phyloP scores from a whole-genome alignment of 2,888 invertebrate genomes.

The Erebia epiphron region DNA sequence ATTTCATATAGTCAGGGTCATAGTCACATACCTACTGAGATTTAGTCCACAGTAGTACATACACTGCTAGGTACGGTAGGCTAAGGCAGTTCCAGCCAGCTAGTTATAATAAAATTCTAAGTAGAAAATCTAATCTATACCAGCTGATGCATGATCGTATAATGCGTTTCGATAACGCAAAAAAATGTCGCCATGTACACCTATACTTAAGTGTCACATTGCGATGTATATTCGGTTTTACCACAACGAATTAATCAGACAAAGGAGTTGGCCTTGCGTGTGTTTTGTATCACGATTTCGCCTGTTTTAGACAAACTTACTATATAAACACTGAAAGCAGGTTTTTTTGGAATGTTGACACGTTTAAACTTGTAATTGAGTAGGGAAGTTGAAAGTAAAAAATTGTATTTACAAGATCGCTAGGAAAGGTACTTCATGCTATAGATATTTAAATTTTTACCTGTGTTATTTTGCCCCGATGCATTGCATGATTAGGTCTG shows the following conservation, averaged over 20 bases:
- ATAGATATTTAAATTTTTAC: too few relatives aligned
- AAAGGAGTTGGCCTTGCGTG: conserved; percentile 53
- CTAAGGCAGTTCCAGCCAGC: too few relatives aligned
- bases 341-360: not conserved
- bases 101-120: too few relatives aligned
- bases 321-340: not conserved
- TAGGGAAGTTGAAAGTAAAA: not conserved
- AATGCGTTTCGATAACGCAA: not conserved
- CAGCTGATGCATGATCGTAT: not conserved
- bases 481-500: too few relatives aligned
- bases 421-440: too few relatives aligned
- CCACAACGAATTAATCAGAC: conserved; percentile 45
- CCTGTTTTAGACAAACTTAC: conserved; percentile 10
- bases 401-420: too few relatives aligned
- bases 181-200: not conserved
- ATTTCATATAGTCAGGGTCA: too few relatives aligned
- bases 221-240: conserved; percentile 16
- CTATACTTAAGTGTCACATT: not conserved
- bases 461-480: too few relatives aligned
- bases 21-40: too few relatives aligned
- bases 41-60: too few relatives aligned
- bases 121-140: too few relatives aligned
- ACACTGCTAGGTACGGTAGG: too few relatives aligned
- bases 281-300: conserved; percentile 46
- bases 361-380: not conserved